These are phyloP conservation scores for Nomia melanderi DNA, from an alignment of 1,140 invertebrate genomes.

Conservation along the genomic window DNA sequence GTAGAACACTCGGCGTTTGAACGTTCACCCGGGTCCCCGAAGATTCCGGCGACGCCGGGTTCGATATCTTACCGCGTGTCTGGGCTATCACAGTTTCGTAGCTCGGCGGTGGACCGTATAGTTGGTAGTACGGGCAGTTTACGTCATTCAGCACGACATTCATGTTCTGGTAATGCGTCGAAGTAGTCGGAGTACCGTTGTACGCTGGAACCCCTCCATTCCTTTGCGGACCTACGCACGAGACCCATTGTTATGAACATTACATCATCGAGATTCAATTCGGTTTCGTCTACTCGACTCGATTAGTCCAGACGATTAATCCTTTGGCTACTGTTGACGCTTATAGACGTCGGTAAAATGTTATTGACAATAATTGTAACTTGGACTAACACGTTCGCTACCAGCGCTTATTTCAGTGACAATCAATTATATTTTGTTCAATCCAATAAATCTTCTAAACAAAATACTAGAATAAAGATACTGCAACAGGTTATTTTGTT, in stretches of 20 bases:
- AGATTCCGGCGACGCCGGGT: conserved; percentile 69
- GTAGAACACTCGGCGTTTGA: conserved; percentile 42
- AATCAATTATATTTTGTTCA: too few relatives aligned
- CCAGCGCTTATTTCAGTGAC: too few relatives aligned
- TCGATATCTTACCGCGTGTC: conserved; percentile 71
- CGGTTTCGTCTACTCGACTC: too few relatives aligned
- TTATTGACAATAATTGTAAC: too few relatives aligned
- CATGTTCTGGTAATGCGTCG: conserved; percentile 77
- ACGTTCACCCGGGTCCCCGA: conserved; percentile 30
- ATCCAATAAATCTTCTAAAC: too few relatives aligned
- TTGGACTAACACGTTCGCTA: too few relatives aligned
- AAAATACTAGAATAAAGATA: too few relatives aligned
- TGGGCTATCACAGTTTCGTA: conserved; percentile 81
- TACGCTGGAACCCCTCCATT: conserved; percentile 49
- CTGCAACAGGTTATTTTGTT: too few relatives aligned
- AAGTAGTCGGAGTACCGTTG: conserved; percentile 61
- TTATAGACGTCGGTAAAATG: too few relatives aligned
- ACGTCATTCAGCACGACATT: conserved; percentile 75
- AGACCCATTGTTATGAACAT: background rate
- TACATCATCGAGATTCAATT: too few relatives aligned
- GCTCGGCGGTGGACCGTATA: conserved; percentile 81
- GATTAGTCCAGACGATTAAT: too few relatives aligned
- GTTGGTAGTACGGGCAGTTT: conserved; percentile 78
- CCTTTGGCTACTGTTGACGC: too few relatives aligned
- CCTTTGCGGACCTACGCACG: conserved; percentile 53